Base-by-base conservation (phyloP, 2,888 invertebrate genomes). In the Netelia melanura region DNA sequence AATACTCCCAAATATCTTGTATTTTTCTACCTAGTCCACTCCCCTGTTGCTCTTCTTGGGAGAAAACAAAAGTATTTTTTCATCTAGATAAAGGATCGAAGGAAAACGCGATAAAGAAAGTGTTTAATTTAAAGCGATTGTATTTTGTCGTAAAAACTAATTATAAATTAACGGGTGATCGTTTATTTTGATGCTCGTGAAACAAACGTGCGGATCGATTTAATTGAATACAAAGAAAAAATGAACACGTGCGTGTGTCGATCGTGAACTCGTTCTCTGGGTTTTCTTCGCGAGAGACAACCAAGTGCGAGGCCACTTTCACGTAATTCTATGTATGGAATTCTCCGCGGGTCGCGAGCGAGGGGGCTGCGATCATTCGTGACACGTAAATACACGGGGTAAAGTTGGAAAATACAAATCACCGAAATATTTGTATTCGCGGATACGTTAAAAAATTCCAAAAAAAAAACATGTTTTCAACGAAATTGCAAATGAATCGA, bases 271-370 rank as follows among this genome's bases (percentile, higher is more conserved):
- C 52, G 70, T 48, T 64, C 44, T 43, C 64, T 58, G 61, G 58
- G 67, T 82, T 82, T 75, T 48, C 75, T 71, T 67, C 71, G 71
- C 17, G 64, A 43, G 64, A 80, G 65, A 79, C 85, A 75, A 72
- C 82, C 84, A 85, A 85, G 83, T 76, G 81, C 89, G 87, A 88
- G 86, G 87, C 86, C 84, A 86, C 89, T 89, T 89, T 89, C 89
- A 88, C 88, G 86, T 85, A 81, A 86, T 80, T 85, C 85, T 85
- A 85, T 85, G 82, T 85, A 76, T 76, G 85, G 85, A 71, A 71
- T 85, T 74, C 82, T 5, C 65, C 68, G 68, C 30, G 43, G 25
- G 67, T 67, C 64, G 67, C 25, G 58, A 58, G 52, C 78, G 78
- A 78, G 84, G 78, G 84, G 74, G 84, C 74, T 78, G 81, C 78